Evolutionary conservation across 2,797 vertebrate genomes (phyloP).

Genomic region (Poeciliopsis infans): DNA sequence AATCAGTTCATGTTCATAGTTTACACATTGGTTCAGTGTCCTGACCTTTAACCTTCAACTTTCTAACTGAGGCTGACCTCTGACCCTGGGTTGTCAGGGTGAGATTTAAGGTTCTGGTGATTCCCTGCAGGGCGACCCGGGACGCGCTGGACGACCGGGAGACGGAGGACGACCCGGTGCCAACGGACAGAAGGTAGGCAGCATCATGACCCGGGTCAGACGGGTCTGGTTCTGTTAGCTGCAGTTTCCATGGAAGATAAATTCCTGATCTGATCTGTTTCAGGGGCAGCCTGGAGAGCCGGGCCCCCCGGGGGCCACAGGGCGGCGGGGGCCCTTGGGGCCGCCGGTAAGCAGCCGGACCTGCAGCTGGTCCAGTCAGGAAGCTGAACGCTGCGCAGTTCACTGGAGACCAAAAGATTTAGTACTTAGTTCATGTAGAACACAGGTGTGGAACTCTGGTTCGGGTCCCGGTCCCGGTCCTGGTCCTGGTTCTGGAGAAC

Average conservation of each 20-base stretch:
- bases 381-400: too few species aligned
- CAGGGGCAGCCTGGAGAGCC: conserved; percentile 84
- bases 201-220: background rate
- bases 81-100: too few species aligned
- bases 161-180: conserved; percentile 72
- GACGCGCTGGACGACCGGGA: conserved; percentile 72
- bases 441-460: too few species aligned
- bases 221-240: background rate
- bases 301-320: conserved; percentile 76
- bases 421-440: too few species aligned
- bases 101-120: background rate
- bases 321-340: conserved; percentile 80
- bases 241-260: background rate
- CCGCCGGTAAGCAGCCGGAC: conserved; percentile 71
- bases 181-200: conserved; percentile 82
- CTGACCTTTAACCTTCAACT: background rate
- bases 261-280: background rate
- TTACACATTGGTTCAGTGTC: background rate
- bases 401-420: too few species aligned
- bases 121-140: conserved; percentile 76
- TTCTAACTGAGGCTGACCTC: background rate
- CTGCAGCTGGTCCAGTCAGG: background rate
- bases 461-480: too few species aligned
- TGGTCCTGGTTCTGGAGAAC: too few species aligned
- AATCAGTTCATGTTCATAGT: background rate